Evolutionary conservation across 35 echinoderm and acorn worm species (phyloP), one percentile per base, ranked within the genome.

Genomic region (Lytechinus variegatus): DNA sequence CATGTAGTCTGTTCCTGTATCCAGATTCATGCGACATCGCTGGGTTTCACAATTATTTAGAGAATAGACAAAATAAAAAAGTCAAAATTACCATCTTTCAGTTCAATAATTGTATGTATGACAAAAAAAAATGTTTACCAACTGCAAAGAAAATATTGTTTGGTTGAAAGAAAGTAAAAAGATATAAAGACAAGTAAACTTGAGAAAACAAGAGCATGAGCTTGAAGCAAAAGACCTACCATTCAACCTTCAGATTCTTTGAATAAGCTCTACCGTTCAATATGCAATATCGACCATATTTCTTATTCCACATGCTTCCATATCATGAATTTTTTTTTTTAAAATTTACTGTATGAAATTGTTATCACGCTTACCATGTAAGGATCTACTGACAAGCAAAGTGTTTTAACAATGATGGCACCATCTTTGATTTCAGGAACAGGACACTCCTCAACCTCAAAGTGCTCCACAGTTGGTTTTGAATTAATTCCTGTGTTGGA

Each of bases 1-100:
- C 95, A 99, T 90, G 55, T 99, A 99, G 88, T 99, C 98, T 51
- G 98, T 97, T 24, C 98, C 98, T 56, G 98, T 99, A 55, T 99
- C 95, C 60, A 97, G 53, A 89, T 99, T 99, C 94, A 99, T 96
- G 86, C 95, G 94, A 88, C 95, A 97, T 52, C 98, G 97, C 98
- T 99, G 87, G 28, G 28, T 21, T 6, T 71, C 14, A 21, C 14
- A 19, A 71, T 21, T 16, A 3, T 71, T 71, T 0, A 71, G 4
- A 71, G 16, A 71, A 71, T 71, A 71, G 1, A 71, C n/a, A 21
- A 71, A 71, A 71, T 71, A 13, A 71, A 21, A 11, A 56, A 56
- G 55, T 56, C 11, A 8, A 56, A 56, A 56, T 11, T 9, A 56
- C 55, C 11, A 11, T 56, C 55, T 56, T 4, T 56, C 8, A 56